Base-by-base conservation (phyloP, 2,797 vertebrate genomes). In the Phyllotis vaccarum region DNA sequence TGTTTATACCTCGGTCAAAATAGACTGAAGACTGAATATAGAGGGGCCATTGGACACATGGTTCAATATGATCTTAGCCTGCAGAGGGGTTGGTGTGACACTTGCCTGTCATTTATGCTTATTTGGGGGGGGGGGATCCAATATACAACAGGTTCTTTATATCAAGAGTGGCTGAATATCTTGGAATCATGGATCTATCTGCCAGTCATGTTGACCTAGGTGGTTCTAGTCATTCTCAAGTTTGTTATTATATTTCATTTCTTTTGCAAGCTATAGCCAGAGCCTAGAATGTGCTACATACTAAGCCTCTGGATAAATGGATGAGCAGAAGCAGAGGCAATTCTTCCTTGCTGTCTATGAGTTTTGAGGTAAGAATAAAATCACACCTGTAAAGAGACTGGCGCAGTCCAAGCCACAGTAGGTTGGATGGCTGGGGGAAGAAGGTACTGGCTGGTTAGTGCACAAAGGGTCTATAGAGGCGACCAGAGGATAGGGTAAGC, bases 1-100 rank as follows among this genome's bases (percentile, higher is more conserved):
- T 91, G 19, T 83, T 91, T 83, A 76, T 34, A 40, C 4, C 21
- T n/a, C 90, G 64, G 56, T 37, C n/a, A 76, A 78, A 95, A 62
- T 85, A 74, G 86, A 58, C 16, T 56, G 46, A 58, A 82, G 66
- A 76, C 24, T 54, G 40, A 76, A 16, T 82, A 64, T 19, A 75
- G 24, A 60, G 21, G 37, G 21, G 52, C n/a, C 14, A 29, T 14
- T 86, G 46, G 4, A 54, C 80, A 82, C 54, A 62, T 27, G 14
- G 46, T 91, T 94, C 76, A 81, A 0, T 72, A 81, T 89, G 75
- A 74, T 16, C 86, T 72, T 5, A 76, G 49, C 12, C 56, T 93
- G 5, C 8, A 58, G 82, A 85, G 3, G 75, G 16, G 5, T 12
- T 85, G 58, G 16, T 46, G 68, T 68, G 76, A 54, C 34, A 70